Evolutionary conservation across 92 coral and sea anemone species (phyloP).

Genomic region (Plumapathes pennacea): DNA sequence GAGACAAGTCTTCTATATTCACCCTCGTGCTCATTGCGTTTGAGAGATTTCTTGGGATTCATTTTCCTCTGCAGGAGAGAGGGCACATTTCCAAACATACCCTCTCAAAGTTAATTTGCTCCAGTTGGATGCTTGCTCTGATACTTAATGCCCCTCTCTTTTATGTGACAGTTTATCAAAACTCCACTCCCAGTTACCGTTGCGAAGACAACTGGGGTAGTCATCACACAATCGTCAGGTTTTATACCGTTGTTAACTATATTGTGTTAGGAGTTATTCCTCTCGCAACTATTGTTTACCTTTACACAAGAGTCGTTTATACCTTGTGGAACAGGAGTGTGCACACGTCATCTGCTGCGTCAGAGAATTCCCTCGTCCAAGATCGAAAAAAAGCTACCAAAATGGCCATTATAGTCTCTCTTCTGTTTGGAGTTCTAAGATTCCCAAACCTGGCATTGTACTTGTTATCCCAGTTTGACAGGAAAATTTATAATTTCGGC

Average conservation of each 20-base stretch:
- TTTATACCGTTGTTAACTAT: conserved; percentile 60
- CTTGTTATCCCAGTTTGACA: conserved; percentile 46
- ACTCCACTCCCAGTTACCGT: too few species aligned
- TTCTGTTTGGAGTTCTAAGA: conserved; percentile 55
- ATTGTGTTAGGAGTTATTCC: conserved; percentile 60
- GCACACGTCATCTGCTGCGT: conserved; percentile 29
- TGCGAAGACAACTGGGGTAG: too few species aligned
- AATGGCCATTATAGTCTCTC: conserved; percentile 56
- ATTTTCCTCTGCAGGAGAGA: too few species aligned
- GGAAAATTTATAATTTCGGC: conserved; percentile 38
- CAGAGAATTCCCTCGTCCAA: conserved; percentile 45
- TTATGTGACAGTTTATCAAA: too few species aligned
- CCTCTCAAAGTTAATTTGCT: too few species aligned
- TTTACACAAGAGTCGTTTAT: conserved; percentile 46
- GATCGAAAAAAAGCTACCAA: conserved; percentile 60
- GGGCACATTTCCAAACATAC: too few species aligned
- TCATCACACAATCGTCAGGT: conserved; percentile 25
- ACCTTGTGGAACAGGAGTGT: conserved; percentile 60
- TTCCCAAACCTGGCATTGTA: conserved; percentile 69
- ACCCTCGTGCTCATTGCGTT: too few species aligned
- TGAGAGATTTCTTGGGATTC: too few species aligned
- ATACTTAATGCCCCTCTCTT: too few species aligned
- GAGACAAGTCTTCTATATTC: too few species aligned
- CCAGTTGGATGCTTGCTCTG: too few species aligned
- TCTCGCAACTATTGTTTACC: conserved; percentile 40